Base-by-base conservation (phyloP, 2,797 vertebrate genomes). In the Tokudaia muenninki region DNA sequence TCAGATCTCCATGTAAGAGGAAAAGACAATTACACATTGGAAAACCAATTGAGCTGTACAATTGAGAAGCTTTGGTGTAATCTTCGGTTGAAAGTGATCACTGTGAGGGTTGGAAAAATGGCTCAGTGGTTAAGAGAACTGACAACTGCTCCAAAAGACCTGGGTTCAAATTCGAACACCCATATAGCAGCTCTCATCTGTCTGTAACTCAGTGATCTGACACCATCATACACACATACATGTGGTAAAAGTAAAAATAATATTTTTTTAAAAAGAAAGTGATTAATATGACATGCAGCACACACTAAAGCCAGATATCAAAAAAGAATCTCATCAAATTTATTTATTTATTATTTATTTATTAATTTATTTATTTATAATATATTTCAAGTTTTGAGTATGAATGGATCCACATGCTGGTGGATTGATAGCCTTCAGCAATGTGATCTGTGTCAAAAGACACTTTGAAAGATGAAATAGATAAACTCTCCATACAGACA, bases 401-500 rank as follows among this genome's bases (percentile, higher is more conserved):
- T 79, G 44, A 92, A 61, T 91, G 75, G 86, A 95, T 79, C 87
- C 82, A 83, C 24, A 21, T 26, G 37, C 41, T 87, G 10, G n/a
- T 83, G 29, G 6, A 31, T 55, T 95, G 52, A 50, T 84, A 94
- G 29, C 55, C 94, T 77, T 79, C 50, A 6, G n/a, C 50, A 75
- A 55, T 29, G 11, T 3, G 13, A 9, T 55, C 7, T 41, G 29
- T 86, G 10, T 91, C 74, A 67, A 93, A 75, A 95, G 72, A 75
- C n/a, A 94, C 80, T 93, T 80, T 80, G 37, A 72, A 89, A 80
- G 72, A 92, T 41, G 19, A 88, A 94, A 80, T 74, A 67, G 34
- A 77, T 92, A 84, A 90, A 84, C 41, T 79, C 52, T 94, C 26
- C 24, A 81, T 65, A 90, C 6, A 70, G 11, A 82, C 41, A 83